Conservation (phyloP, 2,888 invertebrate species). For the Acronicta alni region DNA sequence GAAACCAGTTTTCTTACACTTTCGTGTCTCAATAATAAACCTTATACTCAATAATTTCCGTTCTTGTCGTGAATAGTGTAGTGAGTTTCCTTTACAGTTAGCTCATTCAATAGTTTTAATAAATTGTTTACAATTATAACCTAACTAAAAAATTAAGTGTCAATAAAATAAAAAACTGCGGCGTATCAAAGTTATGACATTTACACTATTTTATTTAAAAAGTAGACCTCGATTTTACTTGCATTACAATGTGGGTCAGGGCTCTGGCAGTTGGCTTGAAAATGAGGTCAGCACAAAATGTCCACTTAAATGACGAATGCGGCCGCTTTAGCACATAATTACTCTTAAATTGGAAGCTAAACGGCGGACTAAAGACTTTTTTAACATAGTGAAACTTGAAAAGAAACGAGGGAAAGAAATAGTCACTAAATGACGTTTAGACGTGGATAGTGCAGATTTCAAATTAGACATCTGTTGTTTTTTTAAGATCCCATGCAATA, state of each 20-base stretch:
- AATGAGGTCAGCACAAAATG: conserved; percentile 63
- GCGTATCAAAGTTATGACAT: conserved; percentile 3
- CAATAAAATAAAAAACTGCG: background rate
- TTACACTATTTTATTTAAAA: conserved; percentile 56
- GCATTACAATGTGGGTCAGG: conserved; percentile 73
- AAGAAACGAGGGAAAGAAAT: background rate
- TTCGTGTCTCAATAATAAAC: no score
- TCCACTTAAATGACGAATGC: conserved; percentile 38
- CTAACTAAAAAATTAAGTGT: no score
- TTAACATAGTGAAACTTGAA: background rate
- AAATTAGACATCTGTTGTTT: no score
- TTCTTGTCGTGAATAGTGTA: no score
- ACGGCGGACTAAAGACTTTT: background rate
- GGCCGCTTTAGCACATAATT: conserved; percentile 23
- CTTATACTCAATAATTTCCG: no score
- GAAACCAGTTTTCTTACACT: no score
- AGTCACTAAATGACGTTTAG: background rate
- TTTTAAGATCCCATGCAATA: no score
- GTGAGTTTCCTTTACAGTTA: no score
- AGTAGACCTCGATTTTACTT: conserved; percentile 66
- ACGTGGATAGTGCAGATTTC: no score
- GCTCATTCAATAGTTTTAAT: no score
- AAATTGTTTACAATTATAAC: no score
- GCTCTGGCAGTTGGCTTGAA: conserved; percentile 51
- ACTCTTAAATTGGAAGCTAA: conserved; percentile 10